These are phyloP conservation scores for Ormyrus pomaceus DNA, from an alignment of 2,888 invertebrate genomes.

Conservation along the genomic window DNA sequence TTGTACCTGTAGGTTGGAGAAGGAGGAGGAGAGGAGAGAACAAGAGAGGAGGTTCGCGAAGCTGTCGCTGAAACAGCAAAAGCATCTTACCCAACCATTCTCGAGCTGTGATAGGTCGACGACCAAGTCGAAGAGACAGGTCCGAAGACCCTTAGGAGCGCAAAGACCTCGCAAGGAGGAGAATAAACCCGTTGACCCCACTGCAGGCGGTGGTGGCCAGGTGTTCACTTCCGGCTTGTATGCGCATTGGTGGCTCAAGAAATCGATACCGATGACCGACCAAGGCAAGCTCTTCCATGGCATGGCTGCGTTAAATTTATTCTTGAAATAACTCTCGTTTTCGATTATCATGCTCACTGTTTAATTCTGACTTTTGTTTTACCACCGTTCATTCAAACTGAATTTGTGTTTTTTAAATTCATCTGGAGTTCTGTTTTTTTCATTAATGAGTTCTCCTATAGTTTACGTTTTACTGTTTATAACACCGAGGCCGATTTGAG, in stretches of 20 bases:
- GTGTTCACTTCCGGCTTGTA: constrained; percentile 90
- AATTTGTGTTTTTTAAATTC: constrained; percentile 18
- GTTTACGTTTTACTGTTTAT: constrained; percentile 41
- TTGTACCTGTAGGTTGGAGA: constrained; percentile 37
- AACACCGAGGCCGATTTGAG: constrained; percentile 40
- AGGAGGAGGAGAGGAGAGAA: constrained; percentile 25
- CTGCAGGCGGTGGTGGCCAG: constrained; percentile 67
- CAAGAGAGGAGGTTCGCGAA: constrained; percentile 51
- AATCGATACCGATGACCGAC: constrained; percentile 80
- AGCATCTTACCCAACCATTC: constrained; percentile 66
- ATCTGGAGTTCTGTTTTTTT: constrained; percentile 25
- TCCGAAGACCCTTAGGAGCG: constrained; percentile 22
- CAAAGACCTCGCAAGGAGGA: constrained; percentile 45
- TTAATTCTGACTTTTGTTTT: background rate
- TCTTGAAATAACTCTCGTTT: constrained; percentile 12
- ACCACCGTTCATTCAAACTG: background rate
- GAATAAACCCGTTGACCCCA: background rate
- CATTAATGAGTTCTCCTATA: constrained; percentile 2
- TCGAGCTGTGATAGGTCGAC: constrained; percentile 41
- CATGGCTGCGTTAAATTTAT: constrained; percentile 72
- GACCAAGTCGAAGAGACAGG: background rate
- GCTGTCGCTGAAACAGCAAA: constrained; percentile 29
- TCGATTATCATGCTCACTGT: constrained; percentile 21
- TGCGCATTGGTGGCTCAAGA: constrained; percentile 96
- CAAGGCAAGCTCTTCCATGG: constrained; percentile 75